Percentiles rank a stretch among this genome's conserved stretches.
These are phyloP conservation scores for Agrenia bidenticulata DNA, from an alignment of 2,888 invertebrate genomes.

Conservation along the genomic window DNA sequence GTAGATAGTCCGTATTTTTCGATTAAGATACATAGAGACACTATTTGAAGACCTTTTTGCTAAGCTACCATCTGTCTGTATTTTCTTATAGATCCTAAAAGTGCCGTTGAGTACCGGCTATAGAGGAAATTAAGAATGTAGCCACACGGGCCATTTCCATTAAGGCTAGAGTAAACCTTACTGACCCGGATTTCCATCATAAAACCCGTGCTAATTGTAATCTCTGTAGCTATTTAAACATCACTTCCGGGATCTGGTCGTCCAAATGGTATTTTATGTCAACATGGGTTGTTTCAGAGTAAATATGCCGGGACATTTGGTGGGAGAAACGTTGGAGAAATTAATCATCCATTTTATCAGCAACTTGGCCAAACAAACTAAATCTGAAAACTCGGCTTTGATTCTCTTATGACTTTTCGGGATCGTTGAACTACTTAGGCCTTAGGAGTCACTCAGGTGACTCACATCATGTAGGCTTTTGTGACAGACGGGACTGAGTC, in stretches of 20 bases:
- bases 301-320: neutral
- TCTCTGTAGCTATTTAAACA: neutral
- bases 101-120: neutral
- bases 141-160: slow-evolving; percentile 1
- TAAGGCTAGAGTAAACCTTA: slow-evolving; percentile 1
- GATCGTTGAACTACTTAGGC: no score
- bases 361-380: no score
- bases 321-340: neutral
- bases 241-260: slow-evolving; percentile 11
- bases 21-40: neutral
- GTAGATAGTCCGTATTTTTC: neutral
- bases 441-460: no score
- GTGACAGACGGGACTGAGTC: no score
- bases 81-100: neutral
- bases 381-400: no score
- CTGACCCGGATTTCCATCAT: slow-evolving; percentile 8
- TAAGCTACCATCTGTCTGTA: no score
- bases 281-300: neutral
- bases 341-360: no score
- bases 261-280: slow-evolving; percentile 1
- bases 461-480: no score
- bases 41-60: no score
- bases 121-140: neutral
- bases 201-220: slow-evolving; percentile 8
- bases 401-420: no score